Conservation (phyloP, 2,113 vertebrate species). For the Brachionichthys hirsutus region DNA sequence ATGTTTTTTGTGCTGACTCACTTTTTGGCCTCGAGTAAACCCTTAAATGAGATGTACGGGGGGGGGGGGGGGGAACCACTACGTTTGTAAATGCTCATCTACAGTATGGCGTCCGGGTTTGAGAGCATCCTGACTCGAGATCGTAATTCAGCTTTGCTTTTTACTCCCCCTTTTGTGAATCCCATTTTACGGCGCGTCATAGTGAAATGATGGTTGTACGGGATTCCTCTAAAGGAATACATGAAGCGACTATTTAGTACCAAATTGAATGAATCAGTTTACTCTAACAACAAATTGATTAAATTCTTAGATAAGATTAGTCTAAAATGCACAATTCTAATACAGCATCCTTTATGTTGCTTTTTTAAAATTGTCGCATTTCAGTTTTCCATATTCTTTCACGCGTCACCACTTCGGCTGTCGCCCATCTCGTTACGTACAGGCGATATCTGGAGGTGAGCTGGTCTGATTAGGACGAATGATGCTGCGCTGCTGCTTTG, state of each 20-base stretch:
- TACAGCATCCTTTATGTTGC: not conserved
- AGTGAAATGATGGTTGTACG: not conserved
- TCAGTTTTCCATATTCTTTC: not conserved
- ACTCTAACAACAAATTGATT: not conserved
- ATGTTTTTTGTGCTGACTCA: conserved; percentile 53
- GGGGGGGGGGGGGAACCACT: conserved; percentile 1
- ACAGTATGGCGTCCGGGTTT: not conserved
- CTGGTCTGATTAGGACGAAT: conserved; percentile 58
- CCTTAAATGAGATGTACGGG: conserved; percentile 9
- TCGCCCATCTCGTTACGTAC: conserved; percentile 5
- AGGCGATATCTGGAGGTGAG: conserved; percentile 21
- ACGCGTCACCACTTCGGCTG: not conserved
- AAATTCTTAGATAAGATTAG: not conserved
- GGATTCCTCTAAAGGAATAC: not conserved
- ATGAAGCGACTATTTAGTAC: not conserved
- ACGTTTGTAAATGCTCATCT: not conserved
- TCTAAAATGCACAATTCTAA: not conserved
- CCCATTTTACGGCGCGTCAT: not conserved
- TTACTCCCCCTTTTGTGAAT: not conserved
- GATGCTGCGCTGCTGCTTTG: conserved; percentile 31
- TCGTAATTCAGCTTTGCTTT: not conserved
- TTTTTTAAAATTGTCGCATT: not conserved
- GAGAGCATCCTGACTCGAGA: not conserved
- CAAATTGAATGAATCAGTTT: not conserved
- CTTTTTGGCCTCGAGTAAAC: conserved; percentile 10